A percentile compares a stretch with the other conserved stretches of the same genome.
Evolutionary conservation across 2,888 invertebrate genomes (phyloP).

Genomic region (Aplocera efformata): DNA sequence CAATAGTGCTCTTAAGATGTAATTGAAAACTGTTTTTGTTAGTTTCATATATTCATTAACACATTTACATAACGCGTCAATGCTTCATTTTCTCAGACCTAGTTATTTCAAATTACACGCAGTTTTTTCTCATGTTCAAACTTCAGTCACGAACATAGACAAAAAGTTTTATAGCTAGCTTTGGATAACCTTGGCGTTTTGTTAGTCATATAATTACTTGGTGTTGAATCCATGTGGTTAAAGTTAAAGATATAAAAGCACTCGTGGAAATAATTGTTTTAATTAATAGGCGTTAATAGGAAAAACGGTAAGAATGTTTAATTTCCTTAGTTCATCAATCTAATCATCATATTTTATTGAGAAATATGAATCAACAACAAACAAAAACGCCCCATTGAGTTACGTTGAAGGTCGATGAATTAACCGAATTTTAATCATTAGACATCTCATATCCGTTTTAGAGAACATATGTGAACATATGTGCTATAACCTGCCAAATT

Average conservation of each 20-base stretch:
- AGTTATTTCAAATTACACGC: slow-evolving; percentile 70
- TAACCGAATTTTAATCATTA: no score
- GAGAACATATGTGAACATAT: no score
- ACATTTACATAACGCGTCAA: slow-evolving; percentile 30
- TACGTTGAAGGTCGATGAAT: no score
- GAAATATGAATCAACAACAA: no score
- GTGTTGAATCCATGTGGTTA: slow-evolving; percentile 45
- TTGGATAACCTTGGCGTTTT: slow-evolving; percentile 70
- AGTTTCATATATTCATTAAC: slow-evolving; percentile 18
- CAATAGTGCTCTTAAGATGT: slow-evolving; percentile 19
- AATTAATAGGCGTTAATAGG: slow-evolving; percentile 12
- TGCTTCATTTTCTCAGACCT: slow-evolving; percentile 51
- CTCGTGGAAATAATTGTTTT: slow-evolving; percentile 27
- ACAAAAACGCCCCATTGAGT: no score
- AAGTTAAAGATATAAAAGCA: slow-evolving; percentile 38
- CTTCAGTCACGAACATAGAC: slow-evolving; percentile 70
- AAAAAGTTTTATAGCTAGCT: slow-evolving; percentile 74
- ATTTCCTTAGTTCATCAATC: no score
- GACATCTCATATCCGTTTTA: no score
- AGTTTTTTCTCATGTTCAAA: slow-evolving; percentile 59
- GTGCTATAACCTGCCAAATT: no score
- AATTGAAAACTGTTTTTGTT: slow-evolving; percentile 29
- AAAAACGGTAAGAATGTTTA: no score
- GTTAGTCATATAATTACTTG: slow-evolving; percentile 67
- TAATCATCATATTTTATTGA: no score